A percentile compares a stretch with the other conserved stretches of the same genome.
Conservation (phyloP, 2,888 invertebrate species). For the Trissolcus brochymenae region DNA sequence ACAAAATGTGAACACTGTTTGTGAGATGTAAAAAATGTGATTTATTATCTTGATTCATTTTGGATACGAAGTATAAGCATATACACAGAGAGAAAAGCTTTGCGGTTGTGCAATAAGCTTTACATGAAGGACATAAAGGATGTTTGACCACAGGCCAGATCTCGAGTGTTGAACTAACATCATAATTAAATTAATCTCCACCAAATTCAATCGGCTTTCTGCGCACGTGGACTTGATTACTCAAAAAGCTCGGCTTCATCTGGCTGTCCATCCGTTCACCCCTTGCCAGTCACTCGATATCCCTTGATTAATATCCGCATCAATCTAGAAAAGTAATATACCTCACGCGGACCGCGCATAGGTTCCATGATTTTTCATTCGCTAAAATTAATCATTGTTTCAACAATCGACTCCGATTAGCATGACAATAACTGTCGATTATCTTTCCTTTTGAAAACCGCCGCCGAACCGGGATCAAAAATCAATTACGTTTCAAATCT, state of each 20-base stretch:
- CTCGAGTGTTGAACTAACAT: conserved; percentile 76
- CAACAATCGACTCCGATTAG: background rate
- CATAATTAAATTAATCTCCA: conserved; percentile 76
- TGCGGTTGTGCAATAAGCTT: conserved; percentile 56
- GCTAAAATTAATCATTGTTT: conserved; percentile 17
- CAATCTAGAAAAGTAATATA: conserved; percentile 24
- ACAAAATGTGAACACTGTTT: too few relatives aligned
- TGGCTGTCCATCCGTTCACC: conserved; percentile 48
- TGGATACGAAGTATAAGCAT: conserved; percentile 38
- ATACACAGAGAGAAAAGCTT: conserved; percentile 58
- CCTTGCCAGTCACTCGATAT: conserved; percentile 40
- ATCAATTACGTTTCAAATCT: conserved; percentile 10
- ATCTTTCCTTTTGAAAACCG: conserved; percentile 18
- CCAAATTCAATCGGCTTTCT: conserved; percentile 56
- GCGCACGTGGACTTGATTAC: conserved; percentile 60
- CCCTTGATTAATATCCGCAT: conserved; percentile 44
- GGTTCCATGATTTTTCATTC: conserved; percentile 15
- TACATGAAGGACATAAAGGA: conserved; percentile 65
- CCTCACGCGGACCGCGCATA: background rate
- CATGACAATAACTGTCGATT: conserved; percentile 36
- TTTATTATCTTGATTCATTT: too few relatives aligned
- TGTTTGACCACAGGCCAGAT: conserved; percentile 73
- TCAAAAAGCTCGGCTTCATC: conserved; percentile 64
- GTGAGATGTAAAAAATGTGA: too few relatives aligned
- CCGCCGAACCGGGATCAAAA: conserved; percentile 13